Evolutionary conservation across 2,888 invertebrate species (phyloP), one percentile per base, ranked within the genome.

Genomic region (Hyposoter dolosus): DNA sequence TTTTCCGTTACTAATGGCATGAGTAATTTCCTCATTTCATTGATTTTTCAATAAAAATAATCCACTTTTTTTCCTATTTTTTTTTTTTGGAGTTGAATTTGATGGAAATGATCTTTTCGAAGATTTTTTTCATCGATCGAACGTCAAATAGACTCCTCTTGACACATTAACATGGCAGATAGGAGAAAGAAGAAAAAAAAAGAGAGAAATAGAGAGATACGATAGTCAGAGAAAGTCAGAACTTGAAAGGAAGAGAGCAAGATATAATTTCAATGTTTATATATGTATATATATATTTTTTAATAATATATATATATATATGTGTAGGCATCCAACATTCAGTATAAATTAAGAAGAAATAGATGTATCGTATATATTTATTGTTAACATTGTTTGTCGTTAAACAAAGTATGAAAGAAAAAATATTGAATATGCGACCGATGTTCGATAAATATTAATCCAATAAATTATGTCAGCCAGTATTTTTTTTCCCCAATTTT

Each of bases 321-420:
- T 60, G 82, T 88, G 85, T 84, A 90, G 88, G 93, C 93, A 93
- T 93, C 90, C 93, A 93, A 93, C 93, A 93, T 92, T 91, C 92
- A 93, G 90, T 91, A 93, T 90, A 91, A 88, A 90, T 90, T 90
- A 91, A 85, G 88, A 88, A 90, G 88, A 88, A 88, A 86, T 88
- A 86, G 79, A 74, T 79, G 23, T 75, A 35, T 80, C 65, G 69
- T 75, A 40, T 47, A 40, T 76, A 47, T 68, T 68, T 23, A 68
- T 35, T 50, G 28, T 72, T 28, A 45, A 19, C 19, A 74, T 43
- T 60, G 32, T 32, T 6, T 45, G 40, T 40, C 12, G 47, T 76
- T 35, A 47, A 76, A 76, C 10, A 77, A 66, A 35, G 56, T 28
- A 28, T 60, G 43, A 43, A 23, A 53, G 15, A 53, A 83, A 83